A percentile compares a stretch with the other conserved stretches of the same genome.
These are phyloP conservation scores for Sinonovacula constricta DNA, from an alignment of 1,140 invertebrate species.

Conservation along the genomic window DNA sequence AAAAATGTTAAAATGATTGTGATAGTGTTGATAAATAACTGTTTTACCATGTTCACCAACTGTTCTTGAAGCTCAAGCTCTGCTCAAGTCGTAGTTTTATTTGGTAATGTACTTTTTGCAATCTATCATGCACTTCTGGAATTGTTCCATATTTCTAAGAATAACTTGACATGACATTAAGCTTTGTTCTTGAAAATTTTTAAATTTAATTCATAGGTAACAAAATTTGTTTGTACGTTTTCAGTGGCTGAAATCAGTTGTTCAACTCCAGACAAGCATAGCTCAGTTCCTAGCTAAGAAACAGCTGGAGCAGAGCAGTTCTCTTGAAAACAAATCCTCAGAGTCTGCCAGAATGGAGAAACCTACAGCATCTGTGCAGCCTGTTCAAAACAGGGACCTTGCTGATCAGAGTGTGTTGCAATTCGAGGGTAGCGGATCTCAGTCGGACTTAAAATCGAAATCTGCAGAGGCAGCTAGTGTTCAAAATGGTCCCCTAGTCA, in stretches of 20 bases:
- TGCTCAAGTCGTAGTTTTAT: no score
- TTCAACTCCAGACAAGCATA: conserved; percentile 79
- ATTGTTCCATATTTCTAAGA: no score
- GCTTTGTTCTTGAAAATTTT: no score
- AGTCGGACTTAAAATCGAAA: conserved; percentile 38
- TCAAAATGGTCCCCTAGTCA: conserved; percentile 59
- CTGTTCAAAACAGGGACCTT: conserved; percentile 68
- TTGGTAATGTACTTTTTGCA: no score
- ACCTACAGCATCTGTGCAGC: conserved; percentile 75
- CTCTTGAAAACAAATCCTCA: conserved; percentile 36
- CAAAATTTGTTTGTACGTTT: conserved; percentile 60
- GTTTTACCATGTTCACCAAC: no score
- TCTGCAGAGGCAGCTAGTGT: conserved; percentile 39
- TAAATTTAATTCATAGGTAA: no score
- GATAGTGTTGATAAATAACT: no score
- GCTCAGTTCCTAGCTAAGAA: conserved; percentile 76
- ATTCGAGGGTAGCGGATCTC: background rate
- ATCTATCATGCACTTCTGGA: no score
- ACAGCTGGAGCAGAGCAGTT: conserved; percentile 45
- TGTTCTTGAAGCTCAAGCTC: no score
- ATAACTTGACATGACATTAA: no score
- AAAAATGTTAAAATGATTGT: no score
- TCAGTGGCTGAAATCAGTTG: conserved; percentile 79
- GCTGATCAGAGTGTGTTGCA: conserved; percentile 23
- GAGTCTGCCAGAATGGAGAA: conserved; percentile 61